Base-by-base conservation (phyloP, 2,113 vertebrate genomes). In the Cariama cristata region DNA sequence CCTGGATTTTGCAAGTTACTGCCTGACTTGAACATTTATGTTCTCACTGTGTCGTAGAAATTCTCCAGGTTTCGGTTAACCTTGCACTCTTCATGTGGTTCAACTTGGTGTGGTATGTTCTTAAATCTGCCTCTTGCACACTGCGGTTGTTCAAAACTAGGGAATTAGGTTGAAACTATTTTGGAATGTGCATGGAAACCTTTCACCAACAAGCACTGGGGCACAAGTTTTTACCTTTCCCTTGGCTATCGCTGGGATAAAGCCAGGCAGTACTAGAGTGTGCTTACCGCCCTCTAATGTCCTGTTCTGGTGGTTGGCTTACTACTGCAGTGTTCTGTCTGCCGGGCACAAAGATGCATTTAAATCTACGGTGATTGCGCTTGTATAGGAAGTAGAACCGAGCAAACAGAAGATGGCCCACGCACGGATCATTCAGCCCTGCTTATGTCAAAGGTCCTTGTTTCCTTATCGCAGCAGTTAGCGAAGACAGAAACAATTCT, bases 201-300 rank as follows among this genome's bases (percentile, higher is more conserved):
- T 72, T 82, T 88, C 20, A 12, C 9, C 19, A 32, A 33, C 14
- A 18, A 8, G 47, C 3, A 0, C 5, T 45, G 62, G 18, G 49
- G 27, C 3, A 1, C 10, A 16, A 30, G 6, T 12, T 38, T 93
- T 62, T 58, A 35, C n/a, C 13, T 80, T 83, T 83, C 49, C 42
- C 12, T 28, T 53, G 71, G 18, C 22, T 24, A 0, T 67, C 0
- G 8, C 33, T n/a, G 49, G 45, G 40, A 24, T 67, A 33, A 64
- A 82, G 38, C 13, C 38, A 62, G 63, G 35, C 22, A 16, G 66
- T 18, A 53, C 3, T 7, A 3, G 22, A 71, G 66, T 8, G 53
- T 73, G n/a, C 49, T 23, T 75, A 10, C 91, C 92, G 88, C 95
- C 82, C 95, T 86, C 90, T 94, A n/a, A 90, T 55, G 93, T 73